A percentile compares a stretch with the other conserved stretches of the same genome.
These are phyloP conservation scores for Lasius platythorax DNA, from an alignment of 2,888 invertebrate species.

Conservation along the genomic window DNA sequence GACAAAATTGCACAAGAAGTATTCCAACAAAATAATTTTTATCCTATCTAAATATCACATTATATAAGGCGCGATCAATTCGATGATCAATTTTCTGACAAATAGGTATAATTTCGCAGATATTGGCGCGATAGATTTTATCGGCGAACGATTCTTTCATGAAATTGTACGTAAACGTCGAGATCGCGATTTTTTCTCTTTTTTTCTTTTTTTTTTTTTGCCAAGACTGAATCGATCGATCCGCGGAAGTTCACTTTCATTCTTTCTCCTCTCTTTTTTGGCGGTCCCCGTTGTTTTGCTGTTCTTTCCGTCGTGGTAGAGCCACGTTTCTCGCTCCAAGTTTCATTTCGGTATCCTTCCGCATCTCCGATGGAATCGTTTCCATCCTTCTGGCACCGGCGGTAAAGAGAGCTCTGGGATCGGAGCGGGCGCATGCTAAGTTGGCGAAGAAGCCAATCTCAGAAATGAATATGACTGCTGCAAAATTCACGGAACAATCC, in stretches of 20 bases:
- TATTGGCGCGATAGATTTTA: conserved; percentile 3
- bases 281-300: conserved; percentile 17
- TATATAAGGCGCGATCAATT: not conserved
- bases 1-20: not conserved
- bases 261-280: conserved; percentile 27
- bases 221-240: conserved; percentile 72
- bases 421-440: conserved; percentile 48
- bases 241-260: conserved; percentile 61
- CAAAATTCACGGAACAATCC: conserved; percentile 80
- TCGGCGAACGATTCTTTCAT: not conserved
- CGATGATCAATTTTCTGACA: conserved; percentile 1
- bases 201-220: conserved; percentile 1
- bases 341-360: conserved; percentile 40
- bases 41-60: not conserved
- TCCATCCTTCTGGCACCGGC: conserved; percentile 46
- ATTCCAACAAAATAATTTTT: not conserved
- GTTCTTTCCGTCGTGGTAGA: not conserved
- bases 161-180: not conserved
- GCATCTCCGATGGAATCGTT: conserved; percentile 69
- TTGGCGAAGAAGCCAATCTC: conserved; percentile 75
- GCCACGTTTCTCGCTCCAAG: conserved; percentile 40
- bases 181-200: conserved; percentile 8
- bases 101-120: conserved; percentile 9
- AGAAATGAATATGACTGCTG: conserved; percentile 78
- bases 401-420: conserved; percentile 3